These are phyloP conservation scores for Standfussiana lucernea DNA, from an alignment of 2,888 invertebrate species.

Conservation along the genomic window DNA sequence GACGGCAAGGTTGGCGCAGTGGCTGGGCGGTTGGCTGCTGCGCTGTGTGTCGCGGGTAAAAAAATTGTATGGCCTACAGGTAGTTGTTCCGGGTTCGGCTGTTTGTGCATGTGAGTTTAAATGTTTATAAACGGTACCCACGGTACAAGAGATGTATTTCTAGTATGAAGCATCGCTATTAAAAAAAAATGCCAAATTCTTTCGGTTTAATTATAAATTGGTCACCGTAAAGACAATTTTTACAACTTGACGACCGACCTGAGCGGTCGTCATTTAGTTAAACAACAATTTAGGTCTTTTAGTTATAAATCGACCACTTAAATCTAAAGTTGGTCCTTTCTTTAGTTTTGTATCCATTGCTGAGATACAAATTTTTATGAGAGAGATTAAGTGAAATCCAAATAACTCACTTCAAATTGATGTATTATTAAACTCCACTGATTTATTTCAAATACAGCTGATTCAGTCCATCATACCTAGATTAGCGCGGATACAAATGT, in stretches of 20 bases:
- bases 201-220: neutral
- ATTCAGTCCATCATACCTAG: constrained; percentile 31
- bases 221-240: neutral
- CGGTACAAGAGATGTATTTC: neutral
- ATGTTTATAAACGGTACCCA: neutral
- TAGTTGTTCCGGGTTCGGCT: neutral
- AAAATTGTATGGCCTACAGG: neutral
- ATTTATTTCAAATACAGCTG: constrained; percentile 45
- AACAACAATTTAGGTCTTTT: neutral
- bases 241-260: neutral
- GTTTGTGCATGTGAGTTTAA: neutral
- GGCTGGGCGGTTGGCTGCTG: neutral
- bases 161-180: neutral
- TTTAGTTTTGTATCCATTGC: neutral
- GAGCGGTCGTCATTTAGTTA: neutral
- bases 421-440: constrained; percentile 3
- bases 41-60: neutral
- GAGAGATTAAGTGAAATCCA: neutral
- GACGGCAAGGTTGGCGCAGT: neutral
- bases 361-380: no score
- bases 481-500: constrained; percentile 56
- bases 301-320: no score
- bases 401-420: neutral
- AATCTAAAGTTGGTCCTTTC: neutral
- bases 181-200: no score